These are phyloP conservation scores for Opisthocomus hoazin DNA, from an alignment of 2,113 vertebrate species.

Conservation along the genomic window DNA sequence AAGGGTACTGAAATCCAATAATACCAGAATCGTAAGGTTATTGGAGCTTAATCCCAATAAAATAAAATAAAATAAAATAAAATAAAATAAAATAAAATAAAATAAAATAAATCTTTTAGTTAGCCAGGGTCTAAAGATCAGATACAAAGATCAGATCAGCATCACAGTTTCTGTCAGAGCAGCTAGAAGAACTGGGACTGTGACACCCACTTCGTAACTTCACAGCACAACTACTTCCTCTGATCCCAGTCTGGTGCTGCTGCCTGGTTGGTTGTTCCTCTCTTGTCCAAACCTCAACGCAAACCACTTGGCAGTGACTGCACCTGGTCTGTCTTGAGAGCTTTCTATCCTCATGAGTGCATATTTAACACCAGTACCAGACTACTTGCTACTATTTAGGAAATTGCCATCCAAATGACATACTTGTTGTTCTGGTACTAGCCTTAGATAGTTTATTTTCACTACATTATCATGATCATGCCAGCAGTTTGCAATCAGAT, in stretches of 20 bases:
- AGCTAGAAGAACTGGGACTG: neutral
- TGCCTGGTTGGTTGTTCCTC: neutral
- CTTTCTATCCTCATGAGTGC: neutral
- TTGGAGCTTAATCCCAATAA: neutral
- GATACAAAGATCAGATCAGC: neutral
- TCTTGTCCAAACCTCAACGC: neutral
- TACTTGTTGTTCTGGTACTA: neutral
- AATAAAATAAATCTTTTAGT: neutral
- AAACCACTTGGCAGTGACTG: neutral
- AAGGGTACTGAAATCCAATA: neutral
- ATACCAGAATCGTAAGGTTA: neutral
- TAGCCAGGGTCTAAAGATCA: neutral
- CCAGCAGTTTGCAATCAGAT: neutral
- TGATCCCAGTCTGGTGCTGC: neutral
- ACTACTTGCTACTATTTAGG: neutral
- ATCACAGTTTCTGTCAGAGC: neutral
- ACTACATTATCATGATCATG: neutral
- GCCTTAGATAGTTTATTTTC: neutral
- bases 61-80: neutral
- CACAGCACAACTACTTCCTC: neutral
- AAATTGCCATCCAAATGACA: neutral
- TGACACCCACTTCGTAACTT: neutral
- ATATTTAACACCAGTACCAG: neutral
- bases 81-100: no score
- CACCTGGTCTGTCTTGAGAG: neutral